These are phyloP conservation scores for Osmerus eperlanus DNA, from an alignment of 2,113 vertebrate genomes.

Conservation along the genomic window DNA sequence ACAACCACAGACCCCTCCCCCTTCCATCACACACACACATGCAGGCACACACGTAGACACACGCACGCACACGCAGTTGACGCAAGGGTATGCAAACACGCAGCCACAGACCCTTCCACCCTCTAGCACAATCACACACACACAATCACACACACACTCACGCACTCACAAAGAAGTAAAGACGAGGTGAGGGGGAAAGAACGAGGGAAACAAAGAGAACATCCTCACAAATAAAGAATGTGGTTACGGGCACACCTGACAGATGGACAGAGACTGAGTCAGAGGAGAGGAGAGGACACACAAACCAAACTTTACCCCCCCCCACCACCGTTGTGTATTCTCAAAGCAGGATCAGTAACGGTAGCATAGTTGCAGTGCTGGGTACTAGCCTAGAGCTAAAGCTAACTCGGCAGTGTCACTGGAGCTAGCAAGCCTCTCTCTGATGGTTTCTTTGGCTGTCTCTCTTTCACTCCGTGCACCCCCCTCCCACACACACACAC, in stretches of 20 bases:
- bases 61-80: conserved; percentile 6
- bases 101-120: neutral
- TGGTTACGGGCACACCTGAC: no score
- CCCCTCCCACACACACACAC: no score
- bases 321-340: no score
- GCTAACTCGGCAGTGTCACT: no score
- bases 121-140: conserved; percentile 4
- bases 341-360: no score
- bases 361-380: no score
- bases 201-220: neutral
- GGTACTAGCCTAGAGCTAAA: no score
- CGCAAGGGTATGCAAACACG: neutral
- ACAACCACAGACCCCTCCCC: conserved; percentile 49
- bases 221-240: neutral
- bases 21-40: conserved; percentile 9
- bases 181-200: neutral
- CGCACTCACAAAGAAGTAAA: neutral
- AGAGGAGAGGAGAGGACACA: no score
- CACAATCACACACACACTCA: neutral
- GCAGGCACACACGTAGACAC: conserved; percentile 18
- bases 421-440: neutral
- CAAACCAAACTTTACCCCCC: no score
- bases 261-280: no score
- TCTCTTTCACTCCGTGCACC: no score
- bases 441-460: neutral